Evolutionary conservation across 2,113 vertebrate genomes (phyloP).

Genomic region (Dasyprocta punctata): DNA sequence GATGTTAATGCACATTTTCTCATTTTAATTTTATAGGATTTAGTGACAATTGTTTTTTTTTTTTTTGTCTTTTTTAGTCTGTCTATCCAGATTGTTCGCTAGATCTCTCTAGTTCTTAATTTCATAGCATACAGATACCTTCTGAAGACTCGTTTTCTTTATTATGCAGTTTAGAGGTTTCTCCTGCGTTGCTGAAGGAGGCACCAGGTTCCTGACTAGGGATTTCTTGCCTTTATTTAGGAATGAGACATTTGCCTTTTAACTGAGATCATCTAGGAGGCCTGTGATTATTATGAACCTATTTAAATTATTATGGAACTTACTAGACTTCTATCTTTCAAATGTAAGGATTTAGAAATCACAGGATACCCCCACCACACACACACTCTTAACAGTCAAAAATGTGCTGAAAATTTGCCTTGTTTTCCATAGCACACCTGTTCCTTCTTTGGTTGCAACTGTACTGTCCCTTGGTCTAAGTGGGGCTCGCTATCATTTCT

Average conservation of each 20-base stretch:
- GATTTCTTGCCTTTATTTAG: not conserved
- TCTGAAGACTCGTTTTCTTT: not conserved
- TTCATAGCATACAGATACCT: not conserved
- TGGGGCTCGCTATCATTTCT: not conserved
- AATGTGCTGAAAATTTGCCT: not conserved
- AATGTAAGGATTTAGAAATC: not conserved
- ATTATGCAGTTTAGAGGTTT: not conserved
- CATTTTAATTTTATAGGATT: not conserved
- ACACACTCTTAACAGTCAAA: rapidly evolving
- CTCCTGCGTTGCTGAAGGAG: not conserved
- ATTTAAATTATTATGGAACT: not conserved
- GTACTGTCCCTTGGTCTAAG: not conserved
- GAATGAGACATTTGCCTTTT: not conserved
- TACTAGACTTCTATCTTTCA: not conserved
- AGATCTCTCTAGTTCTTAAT: not conserved
- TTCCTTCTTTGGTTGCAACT: rapidly evolving
- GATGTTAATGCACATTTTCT: not conserved
- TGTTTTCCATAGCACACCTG: not conserved
- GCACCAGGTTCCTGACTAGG: not conserved
- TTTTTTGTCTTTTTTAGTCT: conserved; percentile 18
- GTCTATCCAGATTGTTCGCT: not conserved
- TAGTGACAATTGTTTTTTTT: not conserved
- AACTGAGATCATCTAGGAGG: not conserved
- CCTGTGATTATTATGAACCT: not conserved
- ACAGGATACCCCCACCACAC: not conserved